phyloP scores from a whole-genome alignment of 2,888 invertebrate genomes.

The Gortyna flavago region DNA sequence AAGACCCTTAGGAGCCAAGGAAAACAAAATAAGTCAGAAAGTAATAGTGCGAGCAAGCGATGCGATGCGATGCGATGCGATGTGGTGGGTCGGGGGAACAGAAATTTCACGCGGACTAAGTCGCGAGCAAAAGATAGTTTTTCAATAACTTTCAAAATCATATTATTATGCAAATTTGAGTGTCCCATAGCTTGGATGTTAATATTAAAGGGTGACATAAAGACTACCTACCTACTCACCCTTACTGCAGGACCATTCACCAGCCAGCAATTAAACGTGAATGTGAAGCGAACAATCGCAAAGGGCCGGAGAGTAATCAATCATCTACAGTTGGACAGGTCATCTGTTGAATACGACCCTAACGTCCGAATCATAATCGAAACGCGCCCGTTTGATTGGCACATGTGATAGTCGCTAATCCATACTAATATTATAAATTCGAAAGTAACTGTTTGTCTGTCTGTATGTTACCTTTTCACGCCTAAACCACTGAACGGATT shows the following conservation, averaged over 20 bases:
- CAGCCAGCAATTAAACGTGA: conserved; percentile 67
- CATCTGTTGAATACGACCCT: conserved; percentile 64
- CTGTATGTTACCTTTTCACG: no score
- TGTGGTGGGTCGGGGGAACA: neutral
- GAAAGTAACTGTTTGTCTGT: no score
- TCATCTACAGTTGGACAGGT: conserved; percentile 65
- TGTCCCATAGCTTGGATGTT: neutral
- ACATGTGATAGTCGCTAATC: conserved; percentile 60
- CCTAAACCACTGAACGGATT: no score
- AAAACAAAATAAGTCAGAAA: neutral
- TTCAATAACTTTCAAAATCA: neutral
- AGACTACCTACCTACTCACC: conserved; percentile 16
- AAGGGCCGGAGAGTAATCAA: conserved; percentile 62
- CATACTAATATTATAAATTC: no score
- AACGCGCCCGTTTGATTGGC: conserved; percentile 63
- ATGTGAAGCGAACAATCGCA: conserved; percentile 65
- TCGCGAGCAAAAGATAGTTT: neutral
- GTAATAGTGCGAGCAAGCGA: neutral
- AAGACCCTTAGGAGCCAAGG: no score
- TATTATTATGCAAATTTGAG: neutral
- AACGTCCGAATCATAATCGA: conserved; percentile 61
- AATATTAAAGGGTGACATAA: neutral
- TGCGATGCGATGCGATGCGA: neutral
- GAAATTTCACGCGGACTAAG: neutral
- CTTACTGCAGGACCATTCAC: conserved; percentile 45